Evolutionary conservation across 2,113 vertebrate species (phyloP).

Genomic region (Mystacornis crossleyi): DNA sequence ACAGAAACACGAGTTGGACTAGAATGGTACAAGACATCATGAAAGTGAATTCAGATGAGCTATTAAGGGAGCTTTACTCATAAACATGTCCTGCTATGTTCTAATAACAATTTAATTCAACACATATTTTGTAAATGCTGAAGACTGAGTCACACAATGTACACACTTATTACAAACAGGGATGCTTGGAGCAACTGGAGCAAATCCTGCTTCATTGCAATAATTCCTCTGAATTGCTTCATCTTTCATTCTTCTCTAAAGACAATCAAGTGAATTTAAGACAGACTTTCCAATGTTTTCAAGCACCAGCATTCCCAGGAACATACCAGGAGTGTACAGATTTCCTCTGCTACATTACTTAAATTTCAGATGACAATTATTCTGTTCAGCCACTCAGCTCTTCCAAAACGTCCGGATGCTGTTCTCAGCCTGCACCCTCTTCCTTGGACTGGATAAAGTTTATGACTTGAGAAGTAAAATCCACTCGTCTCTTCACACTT

Average conservation of each 20-base stretch:
- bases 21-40: conserved; percentile 56
- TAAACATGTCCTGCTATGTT: conserved; percentile 65
- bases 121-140: conserved; percentile 68
- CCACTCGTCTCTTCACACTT: not conserved
- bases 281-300: not conserved
- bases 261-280: conserved; percentile 16
- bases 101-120: conserved; percentile 76
- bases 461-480: not conserved
- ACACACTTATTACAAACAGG: conserved; percentile 56
- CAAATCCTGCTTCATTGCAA: conserved; percentile 31
- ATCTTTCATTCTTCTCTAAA: conserved; percentile 49
- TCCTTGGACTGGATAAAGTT: not conserved
- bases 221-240: conserved; percentile 36
- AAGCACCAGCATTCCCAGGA: not conserved
- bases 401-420: not conserved
- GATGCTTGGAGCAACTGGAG: conserved; percentile 49
- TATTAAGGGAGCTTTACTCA: conserved; percentile 66
- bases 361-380: not conserved
- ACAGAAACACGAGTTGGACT: conserved; percentile 44
- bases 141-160: conserved; percentile 43
- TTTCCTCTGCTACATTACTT: not conserved
- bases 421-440: not conserved
- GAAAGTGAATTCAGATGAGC: conserved; percentile 63
- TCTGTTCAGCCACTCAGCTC: not conserved
- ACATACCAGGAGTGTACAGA: not conserved